phyloP scores from a whole-genome alignment of 2,888 invertebrate genomes.

The Magallana nippona region DNA sequence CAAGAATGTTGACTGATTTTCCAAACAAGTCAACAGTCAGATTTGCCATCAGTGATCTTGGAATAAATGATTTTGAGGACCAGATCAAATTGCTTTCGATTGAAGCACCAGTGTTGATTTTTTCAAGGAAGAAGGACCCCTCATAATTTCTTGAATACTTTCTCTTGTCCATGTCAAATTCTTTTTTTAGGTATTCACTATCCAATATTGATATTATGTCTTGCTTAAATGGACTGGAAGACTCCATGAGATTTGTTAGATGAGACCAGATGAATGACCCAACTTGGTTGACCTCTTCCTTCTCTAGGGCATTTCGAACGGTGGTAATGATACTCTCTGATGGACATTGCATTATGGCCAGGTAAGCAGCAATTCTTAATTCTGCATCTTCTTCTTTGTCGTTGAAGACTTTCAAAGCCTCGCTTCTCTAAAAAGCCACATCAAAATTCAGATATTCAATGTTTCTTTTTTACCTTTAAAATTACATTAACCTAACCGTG shows the following conservation, averaged over 20 bases:
- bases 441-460: background rate
- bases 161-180: slow-evolving; percentile 91
- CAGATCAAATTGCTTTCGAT: slow-evolving; percentile 78
- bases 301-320: slow-evolving; percentile 82
- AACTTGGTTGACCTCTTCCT: slow-evolving; percentile 85
- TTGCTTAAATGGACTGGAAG: slow-evolving; percentile 90
- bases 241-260: slow-evolving; percentile 91
- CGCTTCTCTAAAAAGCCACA: slow-evolving; percentile 61
- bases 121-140: slow-evolving; percentile 88
- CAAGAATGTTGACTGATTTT: slow-evolving; percentile 91
- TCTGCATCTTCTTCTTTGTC: slow-evolving; percentile 89
- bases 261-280: slow-evolving; percentile 98
- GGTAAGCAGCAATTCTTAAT: slow-evolving; percentile 91
- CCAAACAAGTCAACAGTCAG: slow-evolving; percentile 83
- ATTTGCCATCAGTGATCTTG: slow-evolving; percentile 77
- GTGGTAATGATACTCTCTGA: slow-evolving; percentile 87
- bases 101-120: slow-evolving; percentile 84
- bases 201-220: slow-evolving; percentile 92
- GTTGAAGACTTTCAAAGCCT: slow-evolving; percentile 85
- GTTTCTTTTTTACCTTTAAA: too few species aligned
- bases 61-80: slow-evolving; percentile 77
- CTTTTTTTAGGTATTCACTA: slow-evolving; percentile 88
- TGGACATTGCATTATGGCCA: slow-evolving; percentile 94
- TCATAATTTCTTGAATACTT: slow-evolving; percentile 96
- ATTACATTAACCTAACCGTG: too few species aligned